Base-by-base conservation (phyloP, 2,797 vertebrate genomes). In the Florisuga fusca region DNA sequence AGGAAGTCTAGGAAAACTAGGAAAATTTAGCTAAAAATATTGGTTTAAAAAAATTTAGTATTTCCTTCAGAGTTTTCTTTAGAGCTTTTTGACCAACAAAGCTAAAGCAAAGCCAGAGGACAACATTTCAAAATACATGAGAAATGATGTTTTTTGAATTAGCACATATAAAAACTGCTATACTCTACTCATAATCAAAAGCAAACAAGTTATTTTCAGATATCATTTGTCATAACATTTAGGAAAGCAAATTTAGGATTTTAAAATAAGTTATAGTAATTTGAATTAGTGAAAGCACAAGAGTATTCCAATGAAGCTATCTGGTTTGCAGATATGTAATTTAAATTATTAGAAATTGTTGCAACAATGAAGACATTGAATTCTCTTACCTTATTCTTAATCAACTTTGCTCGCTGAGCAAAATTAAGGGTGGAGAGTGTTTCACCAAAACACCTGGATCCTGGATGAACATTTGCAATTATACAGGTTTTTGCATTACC, bases 401-500 rank as follows among this genome's bases (percentile, higher is more conserved):
- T 99, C 91, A 99, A 54, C 84, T 99, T 99, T 59, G 99, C 99
- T 96, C 99, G 98, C 95, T 99, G 99, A 48, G 99, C 99, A 94
- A 99, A 99, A 27, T 99, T 99, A 90, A 99, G 97, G 1, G 99
- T 99, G 74, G 99, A 99, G 12, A 99, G 95, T 0, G 99, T 99
- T 98, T 99, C 99, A 81, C 99, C 99, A 95, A 99, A 99, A 96
- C 99, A 99, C 91, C 98, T 99, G 72, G 99, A 99, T 88, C 99
- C 99, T 6, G 99, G 99, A 63, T 99, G 99, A 36, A 99, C 99
- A n/a, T 99, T 99, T 81, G 99, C 99, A 5, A 99, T 99, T 82
- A 99, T 99, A 94, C 98, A 99, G 0, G 99, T 99, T 98, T 98
- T 99, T 77, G 99, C 99, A 89, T 99, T 99, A 63, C 99, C 99